phyloP scores from a whole-genome alignment of 2,113 vertebrate species.

The Piprites chloris region DNA sequence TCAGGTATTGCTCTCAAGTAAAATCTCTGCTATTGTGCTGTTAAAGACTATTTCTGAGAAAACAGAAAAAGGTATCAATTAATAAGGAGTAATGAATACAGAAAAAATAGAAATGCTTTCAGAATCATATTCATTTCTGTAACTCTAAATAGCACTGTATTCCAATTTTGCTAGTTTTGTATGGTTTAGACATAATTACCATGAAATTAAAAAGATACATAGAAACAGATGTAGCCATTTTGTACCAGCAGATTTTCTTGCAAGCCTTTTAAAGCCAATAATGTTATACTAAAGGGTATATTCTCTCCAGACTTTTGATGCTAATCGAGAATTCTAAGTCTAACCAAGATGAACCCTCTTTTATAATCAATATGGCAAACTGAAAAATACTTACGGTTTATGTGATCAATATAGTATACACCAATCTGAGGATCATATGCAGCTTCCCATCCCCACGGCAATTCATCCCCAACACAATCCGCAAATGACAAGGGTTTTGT shows the following conservation, averaged over 20 bases:
- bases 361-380: background rate
- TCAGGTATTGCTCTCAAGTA: background rate
- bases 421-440: slow-evolving; percentile 83
- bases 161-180: background rate
- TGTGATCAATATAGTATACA: slow-evolving; percentile 83
- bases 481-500: slow-evolving; percentile 86
- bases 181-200: background rate
- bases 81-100: background rate
- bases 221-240: background rate
- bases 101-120: background rate
- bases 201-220: background rate
- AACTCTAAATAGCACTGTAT: background rate
- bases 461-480: slow-evolving; percentile 85
- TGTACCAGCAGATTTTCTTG: background rate
- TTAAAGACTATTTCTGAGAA: background rate
- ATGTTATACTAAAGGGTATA: background rate
- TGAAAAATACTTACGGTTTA: slow-evolving; percentile 79
- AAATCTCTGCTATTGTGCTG: background rate
- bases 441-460: slow-evolving; percentile 85
- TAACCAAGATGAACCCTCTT: background rate
- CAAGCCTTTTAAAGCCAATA: background rate
- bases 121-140: background rate
- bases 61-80: background rate
- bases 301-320: background rate
- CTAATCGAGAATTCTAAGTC: background rate